Percentiles rank a stretch among this genome's conserved stretches.
These are phyloP conservation scores for Percopsis transmontana DNA, from an alignment of 2,113 vertebrate genomes.

Conservation along the genomic window DNA sequence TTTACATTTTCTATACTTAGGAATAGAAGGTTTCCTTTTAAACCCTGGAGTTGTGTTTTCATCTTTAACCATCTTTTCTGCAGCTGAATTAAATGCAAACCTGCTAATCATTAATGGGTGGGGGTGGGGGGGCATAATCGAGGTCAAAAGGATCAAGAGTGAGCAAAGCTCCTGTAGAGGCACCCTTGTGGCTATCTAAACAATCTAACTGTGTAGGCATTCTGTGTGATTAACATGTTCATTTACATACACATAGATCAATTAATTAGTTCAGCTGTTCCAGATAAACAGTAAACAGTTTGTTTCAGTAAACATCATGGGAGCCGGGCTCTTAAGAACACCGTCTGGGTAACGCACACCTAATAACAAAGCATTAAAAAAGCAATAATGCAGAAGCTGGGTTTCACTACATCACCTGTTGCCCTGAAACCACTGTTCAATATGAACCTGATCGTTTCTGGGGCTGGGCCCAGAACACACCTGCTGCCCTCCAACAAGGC, in stretches of 20 bases:
- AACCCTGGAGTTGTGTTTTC: constrained; percentile 6
- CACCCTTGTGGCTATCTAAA: constrained; percentile 25
- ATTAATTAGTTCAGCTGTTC: constrained; percentile 18
- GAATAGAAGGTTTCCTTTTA: neutral
- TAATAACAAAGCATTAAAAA: constrained; percentile 21
- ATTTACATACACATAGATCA: constrained; percentile 2
- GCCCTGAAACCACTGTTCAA: constrained; percentile 55
- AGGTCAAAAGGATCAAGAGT: constrained; percentile 49
- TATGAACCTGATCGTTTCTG: constrained; percentile 43
- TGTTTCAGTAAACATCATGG: neutral
- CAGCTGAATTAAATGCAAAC: constrained; percentile 29
- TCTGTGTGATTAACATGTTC: constrained; percentile 17
- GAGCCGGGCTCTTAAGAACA: too few species aligned
- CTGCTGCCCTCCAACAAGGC: constrained; percentile 45
- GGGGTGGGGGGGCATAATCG: constrained; percentile 57
- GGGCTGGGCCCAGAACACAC: constrained; percentile 38
- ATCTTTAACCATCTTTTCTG: constrained; percentile 8
- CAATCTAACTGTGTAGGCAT: neutral
- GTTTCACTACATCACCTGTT: constrained; percentile 54
- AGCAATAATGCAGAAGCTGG: constrained; percentile 28
- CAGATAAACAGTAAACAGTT: neutral
- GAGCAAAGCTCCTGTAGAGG: constrained; percentile 25
- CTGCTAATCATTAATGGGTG: constrained; percentile 70
- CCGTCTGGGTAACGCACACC: too few species aligned
- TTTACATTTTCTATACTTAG: neutral